Conservation (phyloP, 2,888 invertebrate species). For the Scaptomyza tumidula region DNA sequence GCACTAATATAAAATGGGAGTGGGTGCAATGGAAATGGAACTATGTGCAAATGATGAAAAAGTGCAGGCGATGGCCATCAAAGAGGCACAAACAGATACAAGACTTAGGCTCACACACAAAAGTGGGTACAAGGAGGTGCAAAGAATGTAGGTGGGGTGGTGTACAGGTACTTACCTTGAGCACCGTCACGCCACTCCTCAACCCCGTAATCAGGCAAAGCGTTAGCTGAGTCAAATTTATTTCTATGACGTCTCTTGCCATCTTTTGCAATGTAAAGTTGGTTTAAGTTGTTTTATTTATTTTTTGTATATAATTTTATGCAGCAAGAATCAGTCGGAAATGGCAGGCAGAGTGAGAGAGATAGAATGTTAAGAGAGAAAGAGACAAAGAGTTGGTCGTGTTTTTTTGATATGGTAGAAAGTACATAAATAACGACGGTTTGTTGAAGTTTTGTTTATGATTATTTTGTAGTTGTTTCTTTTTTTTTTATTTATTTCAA, state of each 20-base stretch:
- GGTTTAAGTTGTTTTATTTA: constrained; percentile 43
- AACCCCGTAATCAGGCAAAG: constrained; percentile 88
- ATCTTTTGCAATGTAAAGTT: constrained; percentile 72
- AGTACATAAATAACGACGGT: constrained; percentile 58
- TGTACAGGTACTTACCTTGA: constrained; percentile 76
- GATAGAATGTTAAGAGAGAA: neutral
- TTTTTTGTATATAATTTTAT: constrained; percentile 63
- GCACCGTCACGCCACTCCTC: constrained; percentile 90
- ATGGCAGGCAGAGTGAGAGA: constrained; percentile 8
- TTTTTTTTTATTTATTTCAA: constrained; percentile 40
- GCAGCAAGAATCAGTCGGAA: constrained; percentile 67
- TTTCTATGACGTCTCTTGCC: constrained; percentile 84
- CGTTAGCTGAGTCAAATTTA: constrained; percentile 86
- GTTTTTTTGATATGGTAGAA: constrained; percentile 48
- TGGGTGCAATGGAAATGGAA: neutral
- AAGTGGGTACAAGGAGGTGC: neutral
- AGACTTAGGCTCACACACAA: constrained; percentile 12
- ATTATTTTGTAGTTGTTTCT: constrained; percentile 41
- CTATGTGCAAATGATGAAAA: constrained; percentile 60
- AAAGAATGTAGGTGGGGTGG: neutral
- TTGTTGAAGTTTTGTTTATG: constrained; percentile 54
- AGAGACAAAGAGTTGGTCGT: constrained; percentile 31
- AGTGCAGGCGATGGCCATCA: constrained; percentile 53
- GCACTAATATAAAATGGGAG: neutral
- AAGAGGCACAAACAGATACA: constrained; percentile 50